phyloP scores from a whole-genome alignment of 1,140 invertebrate genomes.

The Heliconius nattereri region DNA sequence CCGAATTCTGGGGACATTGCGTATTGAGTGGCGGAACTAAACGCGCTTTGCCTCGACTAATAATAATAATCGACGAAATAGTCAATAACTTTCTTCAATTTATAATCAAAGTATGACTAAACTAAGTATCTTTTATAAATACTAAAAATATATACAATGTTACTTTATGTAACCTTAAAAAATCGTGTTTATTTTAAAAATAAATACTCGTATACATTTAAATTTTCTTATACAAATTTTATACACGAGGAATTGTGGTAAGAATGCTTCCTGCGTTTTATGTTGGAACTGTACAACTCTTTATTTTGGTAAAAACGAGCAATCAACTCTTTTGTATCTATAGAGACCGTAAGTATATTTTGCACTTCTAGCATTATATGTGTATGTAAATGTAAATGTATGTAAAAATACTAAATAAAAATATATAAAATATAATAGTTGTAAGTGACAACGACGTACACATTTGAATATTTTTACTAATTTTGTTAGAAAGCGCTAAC shows the following conservation, averaged over 20 bases:
- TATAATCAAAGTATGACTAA: no score
- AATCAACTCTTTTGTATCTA: not conserved
- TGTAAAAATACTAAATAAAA: not conserved
- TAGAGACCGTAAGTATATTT: not conserved
- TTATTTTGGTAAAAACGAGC: not conserved
- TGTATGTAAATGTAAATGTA: no score
- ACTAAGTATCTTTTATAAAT: not conserved
- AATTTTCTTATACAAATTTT: conserved; percentile 5
- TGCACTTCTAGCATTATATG: not conserved
- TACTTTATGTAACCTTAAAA: not conserved
- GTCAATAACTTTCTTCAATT: no score
- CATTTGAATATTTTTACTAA: no score
- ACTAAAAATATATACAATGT: not conserved
- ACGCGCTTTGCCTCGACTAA: no score
- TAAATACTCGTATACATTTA: not conserved
- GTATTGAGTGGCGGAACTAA: no score
- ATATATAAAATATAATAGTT: no score
- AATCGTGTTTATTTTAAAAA: not conserved
- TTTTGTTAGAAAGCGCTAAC: no score
- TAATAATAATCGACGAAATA: no score
- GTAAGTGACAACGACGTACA: no score
- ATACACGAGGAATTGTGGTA: conserved; percentile 1
- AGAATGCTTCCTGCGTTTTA: not conserved
- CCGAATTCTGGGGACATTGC: no score
- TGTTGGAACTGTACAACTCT: not conserved